These are phyloP conservation scores for Epiperipatus broadwayi DNA, from an alignment of 2,888 invertebrate genomes.

Conservation along the genomic window DNA sequence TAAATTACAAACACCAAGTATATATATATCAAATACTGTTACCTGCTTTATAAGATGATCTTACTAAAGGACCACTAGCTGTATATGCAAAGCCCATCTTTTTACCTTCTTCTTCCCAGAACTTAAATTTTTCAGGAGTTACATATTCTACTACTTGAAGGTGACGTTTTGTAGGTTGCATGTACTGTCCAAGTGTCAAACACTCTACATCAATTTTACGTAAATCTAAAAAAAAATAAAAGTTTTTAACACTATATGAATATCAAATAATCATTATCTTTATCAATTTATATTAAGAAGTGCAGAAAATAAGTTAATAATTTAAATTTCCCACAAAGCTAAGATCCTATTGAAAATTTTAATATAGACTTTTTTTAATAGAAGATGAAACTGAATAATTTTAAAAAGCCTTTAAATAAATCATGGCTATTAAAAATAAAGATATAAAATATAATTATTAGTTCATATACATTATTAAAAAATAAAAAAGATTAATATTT, in stretches of 20 bases:
- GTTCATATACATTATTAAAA: too few species aligned
- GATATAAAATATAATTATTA: too few species aligned
- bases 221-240: constrained; percentile 40
- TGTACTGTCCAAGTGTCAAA: constrained; percentile 91
- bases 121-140: constrained; percentile 70
- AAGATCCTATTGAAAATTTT: too few species aligned
- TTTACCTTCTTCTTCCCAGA: constrained; percentile 62
- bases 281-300: constrained; percentile 9
- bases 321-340: not conserved
- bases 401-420: too few species aligned
- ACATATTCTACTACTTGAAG: constrained; percentile 74
- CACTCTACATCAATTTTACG: constrained; percentile 69
- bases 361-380: too few species aligned
- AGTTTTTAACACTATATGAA: constrained; percentile 4
- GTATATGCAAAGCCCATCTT: constrained; percentile 83
- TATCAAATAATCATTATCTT: not conserved
- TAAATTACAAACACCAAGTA: too few species aligned
- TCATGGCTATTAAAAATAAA: too few species aligned
- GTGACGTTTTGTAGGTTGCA: constrained; percentile 96
- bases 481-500: too few species aligned
- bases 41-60: constrained; percentile 95
- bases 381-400: too few species aligned
- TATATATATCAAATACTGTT: too few species aligned
- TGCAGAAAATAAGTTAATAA: not conserved
- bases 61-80: constrained; percentile 87